These are phyloP conservation scores for Chelonia mydas DNA, from an alignment of 2,797 vertebrate species.

Conservation along the genomic window DNA sequence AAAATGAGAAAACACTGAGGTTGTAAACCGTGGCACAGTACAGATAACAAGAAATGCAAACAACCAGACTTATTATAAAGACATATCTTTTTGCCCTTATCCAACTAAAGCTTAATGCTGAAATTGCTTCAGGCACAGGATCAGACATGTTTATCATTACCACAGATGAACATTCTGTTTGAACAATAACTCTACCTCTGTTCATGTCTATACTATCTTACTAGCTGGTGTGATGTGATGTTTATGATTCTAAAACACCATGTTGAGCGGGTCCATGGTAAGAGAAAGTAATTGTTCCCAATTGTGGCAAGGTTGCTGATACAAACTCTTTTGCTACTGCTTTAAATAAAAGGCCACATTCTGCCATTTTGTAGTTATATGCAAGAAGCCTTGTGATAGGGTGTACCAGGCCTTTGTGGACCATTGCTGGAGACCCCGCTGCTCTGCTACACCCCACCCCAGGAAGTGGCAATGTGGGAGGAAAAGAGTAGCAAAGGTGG, in stretches of 20 bases:
- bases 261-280: neutral
- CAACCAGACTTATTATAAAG: constrained; percentile 56
- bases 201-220: constrained; percentile 25
- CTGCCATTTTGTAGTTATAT: neutral
- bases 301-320: neutral
- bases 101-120: constrained; percentile 25
- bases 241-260: neutral
- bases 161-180: constrained; percentile 41
- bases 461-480: neutral
- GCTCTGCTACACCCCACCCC: neutral
- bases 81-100: constrained; percentile 57
- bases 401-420: neutral
- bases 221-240: neutral
- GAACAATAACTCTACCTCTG: constrained; percentile 23
- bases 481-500: neutral
- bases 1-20: constrained; percentile 36
- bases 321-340: neutral
- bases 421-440: neutral
- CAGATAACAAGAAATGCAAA: constrained; percentile 63
- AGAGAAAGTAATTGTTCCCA: neutral
- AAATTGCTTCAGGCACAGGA: constrained; percentile 43
- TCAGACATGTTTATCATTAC: constrained; percentile 43
- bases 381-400: neutral
- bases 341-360: neutral
- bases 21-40: constrained; percentile 21